Evolutionary conservation across 1,140 invertebrate genomes (phyloP).

Genomic region (Lordiphosa mommai): DNA sequence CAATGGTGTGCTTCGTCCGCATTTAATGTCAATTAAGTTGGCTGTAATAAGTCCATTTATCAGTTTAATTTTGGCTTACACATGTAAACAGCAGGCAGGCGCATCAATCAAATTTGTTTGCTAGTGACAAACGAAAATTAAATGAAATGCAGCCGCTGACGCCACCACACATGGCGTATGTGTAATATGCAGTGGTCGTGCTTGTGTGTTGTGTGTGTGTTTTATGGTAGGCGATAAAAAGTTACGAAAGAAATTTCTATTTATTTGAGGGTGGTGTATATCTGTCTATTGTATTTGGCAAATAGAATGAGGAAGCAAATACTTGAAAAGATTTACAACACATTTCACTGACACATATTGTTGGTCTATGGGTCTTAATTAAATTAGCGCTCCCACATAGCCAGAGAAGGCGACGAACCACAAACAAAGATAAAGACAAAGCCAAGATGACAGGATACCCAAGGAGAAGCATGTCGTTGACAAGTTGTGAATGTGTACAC

Average conservation of each 20-base stretch:
- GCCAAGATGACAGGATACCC: slow-evolving; percentile 23
- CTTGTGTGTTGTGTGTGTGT: slow-evolving; percentile 19
- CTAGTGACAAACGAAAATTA: slow-evolving; percentile 24
- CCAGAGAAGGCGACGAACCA: slow-evolving; percentile 46
- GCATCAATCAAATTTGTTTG: slow-evolving; percentile 25
- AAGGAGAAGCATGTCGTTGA: background rate
- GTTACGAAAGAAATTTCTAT: slow-evolving; percentile 40
- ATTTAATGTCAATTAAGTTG: slow-evolving; percentile 33
- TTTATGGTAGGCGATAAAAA: slow-evolving; percentile 52
- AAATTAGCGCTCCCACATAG: slow-evolving; percentile 52
- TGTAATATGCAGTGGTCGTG: slow-evolving; percentile 28
- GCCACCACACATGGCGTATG: slow-evolving; percentile 40
- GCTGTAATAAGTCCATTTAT: slow-evolving; percentile 62
- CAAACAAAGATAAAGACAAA: slow-evolving; percentile 37
- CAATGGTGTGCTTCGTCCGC: too few relatives aligned
- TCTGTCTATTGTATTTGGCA: background rate
- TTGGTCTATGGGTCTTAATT: slow-evolving; percentile 62
- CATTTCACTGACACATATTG: slow-evolving; percentile 68
- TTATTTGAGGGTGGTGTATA: slow-evolving; percentile 10
- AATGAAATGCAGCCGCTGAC: slow-evolving; percentile 36
- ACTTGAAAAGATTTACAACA: slow-evolving; percentile 60
- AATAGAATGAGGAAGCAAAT: background rate
- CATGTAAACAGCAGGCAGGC: slow-evolving; percentile 22
- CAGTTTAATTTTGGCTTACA: slow-evolving; percentile 63
- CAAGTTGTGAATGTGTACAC: too few relatives aligned